Evolutionary conservation across 2,113 vertebrate species (phyloP).

Genomic region (Bombycilla garrulus): DNA sequence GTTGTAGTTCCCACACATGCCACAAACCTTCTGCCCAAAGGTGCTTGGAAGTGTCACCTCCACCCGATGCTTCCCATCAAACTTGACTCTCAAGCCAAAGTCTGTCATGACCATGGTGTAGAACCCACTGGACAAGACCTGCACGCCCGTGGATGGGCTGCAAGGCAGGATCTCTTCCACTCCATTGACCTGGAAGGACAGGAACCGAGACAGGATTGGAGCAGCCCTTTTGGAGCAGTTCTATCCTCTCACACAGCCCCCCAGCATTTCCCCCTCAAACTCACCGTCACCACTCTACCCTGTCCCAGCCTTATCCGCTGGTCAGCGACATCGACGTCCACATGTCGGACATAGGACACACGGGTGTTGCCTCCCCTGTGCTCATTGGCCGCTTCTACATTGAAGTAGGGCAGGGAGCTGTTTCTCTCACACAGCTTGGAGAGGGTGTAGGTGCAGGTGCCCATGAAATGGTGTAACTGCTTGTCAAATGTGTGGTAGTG

Average conservation of each 20-base stretch:
- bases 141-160: background rate
- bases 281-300: constrained; percentile 31
- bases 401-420: constrained; percentile 29
- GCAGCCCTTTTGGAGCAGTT: background rate
- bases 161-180: constrained; percentile 41
- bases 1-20: constrained; percentile 70
- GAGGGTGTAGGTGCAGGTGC: constrained; percentile 38
- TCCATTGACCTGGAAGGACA: constrained; percentile 49
- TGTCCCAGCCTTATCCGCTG: constrained; percentile 54
- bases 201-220: background rate
- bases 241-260: background rate
- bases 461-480: constrained; percentile 36
- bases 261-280: background rate
- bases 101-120: constrained; percentile 51
- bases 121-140: constrained; percentile 35
- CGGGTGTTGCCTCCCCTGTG: constrained; percentile 19
- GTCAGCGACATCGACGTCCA: constrained; percentile 32
- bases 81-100: constrained; percentile 63
- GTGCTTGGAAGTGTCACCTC: constrained; percentile 36
- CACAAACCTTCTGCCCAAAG: constrained; percentile 62
- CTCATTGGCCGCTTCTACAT: constrained; percentile 49
- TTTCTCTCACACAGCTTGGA: background rate
- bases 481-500: constrained; percentile 50
- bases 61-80: constrained; percentile 62
- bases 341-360: constrained; percentile 19